Base-by-base conservation (phyloP, 2,113 vertebrate genomes). In the Tamias sibiricus region DNA sequence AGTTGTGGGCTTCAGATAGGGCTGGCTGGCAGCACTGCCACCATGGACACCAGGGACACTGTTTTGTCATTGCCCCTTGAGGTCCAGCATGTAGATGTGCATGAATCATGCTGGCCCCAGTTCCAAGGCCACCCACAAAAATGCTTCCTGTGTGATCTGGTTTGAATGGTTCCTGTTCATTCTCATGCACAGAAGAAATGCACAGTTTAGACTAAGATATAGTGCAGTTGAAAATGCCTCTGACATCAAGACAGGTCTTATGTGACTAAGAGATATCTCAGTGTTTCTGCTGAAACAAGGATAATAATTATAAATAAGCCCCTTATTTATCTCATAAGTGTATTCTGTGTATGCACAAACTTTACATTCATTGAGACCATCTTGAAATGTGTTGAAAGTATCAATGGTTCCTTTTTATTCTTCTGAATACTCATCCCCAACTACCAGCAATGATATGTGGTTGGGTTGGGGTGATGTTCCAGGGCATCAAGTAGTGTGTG, bases 391-490 rank as follows among this genome's bases (percentile, higher is more conserved):
- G 42, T 97, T 95, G 95, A 92, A 98, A 94, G 37, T 84, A 83
- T 97, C 95, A 97, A 95, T 98, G 89, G 86, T 54, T 95, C 72
- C 93, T 97, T 98, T 98, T 98, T 97, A 98, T 95, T 98, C 87
- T 97, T 92, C 97, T 98, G 98, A 98, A 98, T 97, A 97, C 95
- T 88, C 87, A 96, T 88, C 95, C 52, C 76, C 97, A 83, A 19
- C 37, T 37, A 69, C 17, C 14, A 30, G 14, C 26, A n/a, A 91
- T 97, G 96, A 90, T 95, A 97, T 94, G 95, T 75, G 91, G 93
- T 94, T 94, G 89, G 77, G 91, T 95, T 96, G 87, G 47, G 97
- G 74, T 94, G 87, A 92, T 94, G 85, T 84, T 97, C 96, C 95
- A 88, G 96, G 87, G 86, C 87, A 93, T 88, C 95, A 91, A 98